Conservation (phyloP, 2,888 invertebrate species). For the Meliscaeva auricollis region DNA sequence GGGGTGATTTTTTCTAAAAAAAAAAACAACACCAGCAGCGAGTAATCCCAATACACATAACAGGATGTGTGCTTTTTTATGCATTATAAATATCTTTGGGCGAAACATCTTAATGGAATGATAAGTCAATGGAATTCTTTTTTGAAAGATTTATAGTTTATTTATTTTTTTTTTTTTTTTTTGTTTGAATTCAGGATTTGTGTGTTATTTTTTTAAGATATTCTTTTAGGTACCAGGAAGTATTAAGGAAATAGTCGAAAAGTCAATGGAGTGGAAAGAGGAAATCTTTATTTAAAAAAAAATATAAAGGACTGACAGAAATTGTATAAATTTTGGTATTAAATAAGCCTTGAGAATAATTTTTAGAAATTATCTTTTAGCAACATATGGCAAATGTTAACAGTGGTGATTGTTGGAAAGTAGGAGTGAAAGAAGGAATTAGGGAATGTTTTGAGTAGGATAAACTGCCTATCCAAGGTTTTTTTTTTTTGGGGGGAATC, state of each 20-base stretch:
- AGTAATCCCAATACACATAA: not conserved
- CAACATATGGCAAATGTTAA: not conserved
- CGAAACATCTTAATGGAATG: slow-evolving; percentile 70
- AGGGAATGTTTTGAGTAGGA: not conserved
- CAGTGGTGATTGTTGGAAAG: not conserved
- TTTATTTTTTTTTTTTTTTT: slow-evolving; percentile 24
- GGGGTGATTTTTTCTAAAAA: not conserved
- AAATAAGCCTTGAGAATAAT: not conserved
- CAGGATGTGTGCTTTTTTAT: slow-evolving; percentile 29
- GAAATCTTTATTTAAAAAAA: not conserved
- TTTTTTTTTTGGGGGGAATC: not conserved
- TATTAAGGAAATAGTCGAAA: not conserved
- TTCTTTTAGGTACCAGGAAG: not conserved
- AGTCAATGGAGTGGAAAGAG: too few relatives aligned
- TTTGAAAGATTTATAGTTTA: slow-evolving; percentile 65
- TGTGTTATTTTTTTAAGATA: not conserved
- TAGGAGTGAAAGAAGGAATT: not conserved
- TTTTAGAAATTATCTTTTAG: too few relatives aligned
- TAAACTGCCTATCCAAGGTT: not conserved
- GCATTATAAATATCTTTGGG: slow-evolving; percentile 56
- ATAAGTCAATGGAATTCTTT: slow-evolving; percentile 66
- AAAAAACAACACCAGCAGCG: too few relatives aligned
- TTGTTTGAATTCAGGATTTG: slow-evolving; percentile 33
- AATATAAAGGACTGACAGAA: not conserved
- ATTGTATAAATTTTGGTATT: too few relatives aligned